Percentiles rank a stretch among this genome's conserved stretches.
phyloP scores from a whole-genome alignment of 2,113 vertebrate species.

The Calypte anna region DNA sequence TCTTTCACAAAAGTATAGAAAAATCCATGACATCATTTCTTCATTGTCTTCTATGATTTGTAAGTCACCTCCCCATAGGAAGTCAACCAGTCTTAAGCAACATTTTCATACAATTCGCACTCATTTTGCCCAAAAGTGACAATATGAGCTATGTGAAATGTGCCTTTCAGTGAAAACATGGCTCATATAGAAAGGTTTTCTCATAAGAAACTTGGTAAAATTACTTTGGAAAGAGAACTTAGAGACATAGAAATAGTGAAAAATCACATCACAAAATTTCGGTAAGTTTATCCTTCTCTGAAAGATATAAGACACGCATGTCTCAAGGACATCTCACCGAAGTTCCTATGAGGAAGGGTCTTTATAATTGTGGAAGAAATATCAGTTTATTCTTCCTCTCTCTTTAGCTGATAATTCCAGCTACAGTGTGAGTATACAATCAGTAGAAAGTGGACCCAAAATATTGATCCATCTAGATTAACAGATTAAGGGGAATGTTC shows the following conservation, averaged over 20 bases:
- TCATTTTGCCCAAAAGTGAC: neutral
- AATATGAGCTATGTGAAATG: neutral
- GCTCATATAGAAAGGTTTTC: neutral
- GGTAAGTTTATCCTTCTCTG: neutral
- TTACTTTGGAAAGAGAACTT: neutral
- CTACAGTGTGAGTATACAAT: fast-evolving
- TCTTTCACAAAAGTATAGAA: neutral
- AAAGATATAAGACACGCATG: neutral
- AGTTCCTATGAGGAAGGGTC: fast-evolving
- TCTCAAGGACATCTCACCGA: neutral
- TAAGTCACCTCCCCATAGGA: neutral
- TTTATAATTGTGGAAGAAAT: neutral
- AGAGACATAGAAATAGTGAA: neutral
- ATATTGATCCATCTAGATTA: neutral
- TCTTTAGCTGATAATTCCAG: neutral
- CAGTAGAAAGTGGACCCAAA: neutral
- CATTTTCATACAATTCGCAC: neutral
- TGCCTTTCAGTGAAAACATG: neutral
- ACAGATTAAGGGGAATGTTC: neutral
- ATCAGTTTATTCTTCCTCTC: neutral
- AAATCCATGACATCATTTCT: neutral
- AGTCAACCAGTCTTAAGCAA: neutral
- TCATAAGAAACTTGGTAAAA: neutral
- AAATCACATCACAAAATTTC: neutral
- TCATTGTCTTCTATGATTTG: neutral